Evolutionary conservation across 1,140 invertebrate species (phyloP), one percentile per base, ranked within the genome.

Genomic region (Cyclargus thomasi): DNA sequence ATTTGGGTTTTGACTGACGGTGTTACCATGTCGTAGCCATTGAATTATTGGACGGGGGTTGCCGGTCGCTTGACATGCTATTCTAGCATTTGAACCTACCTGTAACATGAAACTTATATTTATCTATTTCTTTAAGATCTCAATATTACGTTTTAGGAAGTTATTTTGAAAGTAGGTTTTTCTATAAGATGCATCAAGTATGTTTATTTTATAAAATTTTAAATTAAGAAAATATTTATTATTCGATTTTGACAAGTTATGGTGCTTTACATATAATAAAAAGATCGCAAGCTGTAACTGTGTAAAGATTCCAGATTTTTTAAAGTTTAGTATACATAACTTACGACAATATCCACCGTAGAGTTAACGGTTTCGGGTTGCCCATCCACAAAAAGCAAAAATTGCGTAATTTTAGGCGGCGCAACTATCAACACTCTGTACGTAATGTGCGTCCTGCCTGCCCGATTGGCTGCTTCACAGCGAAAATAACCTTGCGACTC

Each of bases 11-110:
- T 80, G 72, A 36, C 73, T 72, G 1, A 88, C 29, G 6, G 67
- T 72, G 35, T 76, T 73, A 3, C 88, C 88, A 69, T 87, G 77
- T 62, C 77, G 72, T 11, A 89, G 71, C 90, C 90, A 91, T 68
- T 85, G 82, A 66, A 91, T 80, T 14, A 67, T 76, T 0, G 86
- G 82, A 0, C 47, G 16, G 0, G 87, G 85, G 36, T 75, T 79
- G 6, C 88, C 88, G 53, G 72, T 70, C 0, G 80, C 80, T 68
- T 74, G 76, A 63, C 90, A 91, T 0, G 85, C 77, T 72, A 90
- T 72, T 70, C 83, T 74, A 5, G 73, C 69, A 5, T 69, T 63
- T 6, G 70, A 69, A 20, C 74, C 75, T 20, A 78, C 63, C 85
- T 87, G 64, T 63, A 85, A 47, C 10, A 79, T 22, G 64, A 11